phyloP scores from a whole-genome alignment of 2,888 invertebrate genomes.

The Drosophila longiperda region DNA sequence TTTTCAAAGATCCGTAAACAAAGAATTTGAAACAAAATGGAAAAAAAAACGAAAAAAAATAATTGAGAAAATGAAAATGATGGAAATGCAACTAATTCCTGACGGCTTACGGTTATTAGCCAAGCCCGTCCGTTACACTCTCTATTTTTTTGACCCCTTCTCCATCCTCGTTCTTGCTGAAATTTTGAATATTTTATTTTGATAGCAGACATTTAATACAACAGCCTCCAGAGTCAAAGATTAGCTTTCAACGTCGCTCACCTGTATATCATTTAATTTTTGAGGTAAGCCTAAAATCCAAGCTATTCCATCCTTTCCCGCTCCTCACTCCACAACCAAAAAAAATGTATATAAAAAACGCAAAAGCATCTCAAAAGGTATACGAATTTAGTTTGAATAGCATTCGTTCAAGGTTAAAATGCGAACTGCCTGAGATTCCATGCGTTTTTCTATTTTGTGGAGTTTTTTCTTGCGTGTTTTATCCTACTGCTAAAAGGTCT shows the following conservation, averaged over 20 bases:
- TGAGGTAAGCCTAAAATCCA: conserved; percentile 70
- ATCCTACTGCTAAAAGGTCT: conserved; percentile 28
- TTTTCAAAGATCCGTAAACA: conserved; percentile 54
- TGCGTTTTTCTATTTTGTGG: conserved; percentile 2
- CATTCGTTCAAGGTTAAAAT: conserved; percentile 44
- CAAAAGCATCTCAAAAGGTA: conserved; percentile 48
- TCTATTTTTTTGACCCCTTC: conserved; percentile 11
- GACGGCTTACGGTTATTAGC: conserved; percentile 72
- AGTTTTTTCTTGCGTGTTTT: background rate
- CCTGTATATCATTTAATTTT: conserved; percentile 75
- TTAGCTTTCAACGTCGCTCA: conserved; percentile 76
- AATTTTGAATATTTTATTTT: conserved; percentile 61
- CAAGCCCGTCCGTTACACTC: conserved; percentile 12
- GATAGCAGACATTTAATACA: conserved; percentile 63
- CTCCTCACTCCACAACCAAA: conserved; percentile 2
- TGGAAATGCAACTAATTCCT: conserved; percentile 81
- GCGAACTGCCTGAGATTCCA: conserved; percentile 18
- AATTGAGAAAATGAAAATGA: conserved; percentile 65
- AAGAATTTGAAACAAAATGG: conserved; percentile 12
- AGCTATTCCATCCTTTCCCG: conserved; percentile 27
- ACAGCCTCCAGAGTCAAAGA: conserved; percentile 44
- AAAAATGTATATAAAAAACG: background rate
- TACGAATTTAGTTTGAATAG: conserved; percentile 52
- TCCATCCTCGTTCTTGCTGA: conserved; percentile 22
- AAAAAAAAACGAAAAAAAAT: conserved; percentile 21